phyloP scores from a whole-genome alignment of 2,888 invertebrate species.

The Leptinotarsa tumamoca region DNA sequence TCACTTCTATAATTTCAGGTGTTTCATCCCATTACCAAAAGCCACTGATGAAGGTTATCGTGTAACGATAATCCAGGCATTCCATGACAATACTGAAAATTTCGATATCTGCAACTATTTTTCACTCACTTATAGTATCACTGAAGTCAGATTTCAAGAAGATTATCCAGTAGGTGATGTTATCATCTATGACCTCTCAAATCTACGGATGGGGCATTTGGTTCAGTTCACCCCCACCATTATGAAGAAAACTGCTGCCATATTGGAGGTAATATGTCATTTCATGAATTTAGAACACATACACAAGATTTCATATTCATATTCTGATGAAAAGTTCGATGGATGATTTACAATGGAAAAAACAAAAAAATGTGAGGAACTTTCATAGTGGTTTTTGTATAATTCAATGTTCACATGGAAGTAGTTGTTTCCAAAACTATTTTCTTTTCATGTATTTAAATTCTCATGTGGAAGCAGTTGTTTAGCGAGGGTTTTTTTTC shows the following conservation, averaged over 20 bases:
- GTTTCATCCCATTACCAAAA: constrained; percentile 67
- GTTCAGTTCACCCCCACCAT: constrained; percentile 64
- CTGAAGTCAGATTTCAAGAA: constrained; percentile 66
- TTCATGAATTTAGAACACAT: too few species aligned
- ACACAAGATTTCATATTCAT: too few species aligned
- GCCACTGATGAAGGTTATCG: constrained; percentile 65
- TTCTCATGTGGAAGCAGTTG: too few species aligned
- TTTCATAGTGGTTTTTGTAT: too few species aligned
- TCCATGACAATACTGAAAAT: constrained; percentile 46
- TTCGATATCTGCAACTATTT: constrained; percentile 61
- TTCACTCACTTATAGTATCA: constrained; percentile 66
- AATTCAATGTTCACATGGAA: too few species aligned
- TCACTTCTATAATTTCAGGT: constrained; percentile 56
- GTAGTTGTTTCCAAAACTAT: neutral
- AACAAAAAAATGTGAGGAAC: too few species aligned
- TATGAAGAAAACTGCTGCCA: constrained; percentile 64
- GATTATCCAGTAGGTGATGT: constrained; percentile 67
- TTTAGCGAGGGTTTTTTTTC: too few species aligned
- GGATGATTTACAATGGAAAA: too few species aligned
- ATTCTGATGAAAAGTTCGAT: too few species aligned
- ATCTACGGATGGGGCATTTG: constrained; percentile 64
- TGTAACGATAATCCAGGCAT: constrained; percentile 66
- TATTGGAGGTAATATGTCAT: constrained; percentile 63
- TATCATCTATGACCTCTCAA: constrained; percentile 66
- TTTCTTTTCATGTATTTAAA: constrained; percentile 1